Base-by-base conservation (phyloP, 2,797 vertebrate species). In the Sebastes oblongus region DNA sequence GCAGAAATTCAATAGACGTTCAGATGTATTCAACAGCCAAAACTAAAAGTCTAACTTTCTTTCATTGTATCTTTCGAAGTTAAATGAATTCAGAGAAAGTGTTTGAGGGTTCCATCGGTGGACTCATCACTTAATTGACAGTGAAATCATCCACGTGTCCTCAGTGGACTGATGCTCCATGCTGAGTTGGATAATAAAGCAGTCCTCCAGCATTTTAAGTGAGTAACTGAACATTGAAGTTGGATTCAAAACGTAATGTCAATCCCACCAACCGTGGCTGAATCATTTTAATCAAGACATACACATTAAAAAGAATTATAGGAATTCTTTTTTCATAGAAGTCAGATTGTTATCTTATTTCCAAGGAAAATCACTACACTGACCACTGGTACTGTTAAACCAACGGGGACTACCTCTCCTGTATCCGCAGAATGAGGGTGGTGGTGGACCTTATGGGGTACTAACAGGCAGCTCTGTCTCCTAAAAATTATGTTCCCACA, bases 1-100 rank as follows among this genome's bases (percentile, higher is more conserved):
- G 50, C 66, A 68, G 59, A 85, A 88, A 90, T 88, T 73, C 83
- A 89, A 88, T 80, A 89, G 70, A 88, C 72, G 83, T 88, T 89
- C 70, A 86, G 67, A 82, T 84, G 72, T 77, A 73, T 91, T 84
- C 70, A 86, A 74, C 82, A 80, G 75, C 66, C 72, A 62, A 74
- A 81, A 32, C 58, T 42, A 42, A 42, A 42, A 76, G 77, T 78
- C 67, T 77, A 89, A 88, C 86, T 85, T 88, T 68, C 13, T 54
- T 66, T 34, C 9, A 20, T 27, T 84, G 74, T 52, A 62, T 75
- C 68, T 72, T 83, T 36, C 29, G 27, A 83, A 86, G 71, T 56
- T 42, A 78, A 79, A 64, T 58, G 30, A 73, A 76, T 36, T 5
- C 22, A 62, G 20, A 67, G 72, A n/a, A 29, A 62, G 39, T 54